A percentile compares a stretch with the other conserved stretches of the same genome.
phyloP scores from a whole-genome alignment of 2,888 invertebrate genomes.

The Drosophila infuscata region DNA sequence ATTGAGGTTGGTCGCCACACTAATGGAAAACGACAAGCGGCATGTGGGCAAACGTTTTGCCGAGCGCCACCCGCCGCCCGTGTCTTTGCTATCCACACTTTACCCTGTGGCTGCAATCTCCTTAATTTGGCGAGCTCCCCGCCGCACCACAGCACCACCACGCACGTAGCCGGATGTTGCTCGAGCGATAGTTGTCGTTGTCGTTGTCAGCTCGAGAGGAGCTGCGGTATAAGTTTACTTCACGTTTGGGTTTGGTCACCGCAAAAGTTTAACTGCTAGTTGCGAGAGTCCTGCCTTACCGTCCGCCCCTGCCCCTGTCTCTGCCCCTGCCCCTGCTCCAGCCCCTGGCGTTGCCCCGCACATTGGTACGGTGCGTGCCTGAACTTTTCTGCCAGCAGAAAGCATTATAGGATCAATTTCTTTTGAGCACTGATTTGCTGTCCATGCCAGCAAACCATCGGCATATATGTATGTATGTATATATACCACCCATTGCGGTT shows the following conservation, averaged over 20 bases:
- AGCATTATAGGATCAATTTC: constrained; percentile 66
- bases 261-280: constrained; percentile 74
- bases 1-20: constrained; percentile 79
- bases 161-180: constrained; percentile 75
- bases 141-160: constrained; percentile 19
- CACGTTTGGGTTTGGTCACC: constrained; percentile 63
- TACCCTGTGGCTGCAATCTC: constrained; percentile 46
- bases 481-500: constrained; percentile 21
- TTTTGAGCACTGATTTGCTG: constrained; percentile 57
- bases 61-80: neutral
- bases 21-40: constrained; percentile 80
- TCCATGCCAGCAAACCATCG: constrained; percentile 3
- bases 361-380: constrained; percentile 31
- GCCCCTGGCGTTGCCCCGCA: neutral
- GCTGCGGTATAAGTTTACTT: constrained; percentile 59
- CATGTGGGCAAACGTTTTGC: constrained; percentile 72
- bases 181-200: constrained; percentile 72
- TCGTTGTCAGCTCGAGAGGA: constrained; percentile 48
- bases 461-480: neutral
- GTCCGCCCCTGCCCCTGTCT: neutral
- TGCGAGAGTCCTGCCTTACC: constrained; percentile 33
- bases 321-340: neutral
- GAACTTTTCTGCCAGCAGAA: constrained; percentile 40
- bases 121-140: constrained; percentile 31
- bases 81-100: neutral